A percentile compares a stretch with the other conserved stretches of the same genome.
Conservation (phyloP, 2,113 vertebrate species). For the Gasterosteus nipponicus region DNA sequence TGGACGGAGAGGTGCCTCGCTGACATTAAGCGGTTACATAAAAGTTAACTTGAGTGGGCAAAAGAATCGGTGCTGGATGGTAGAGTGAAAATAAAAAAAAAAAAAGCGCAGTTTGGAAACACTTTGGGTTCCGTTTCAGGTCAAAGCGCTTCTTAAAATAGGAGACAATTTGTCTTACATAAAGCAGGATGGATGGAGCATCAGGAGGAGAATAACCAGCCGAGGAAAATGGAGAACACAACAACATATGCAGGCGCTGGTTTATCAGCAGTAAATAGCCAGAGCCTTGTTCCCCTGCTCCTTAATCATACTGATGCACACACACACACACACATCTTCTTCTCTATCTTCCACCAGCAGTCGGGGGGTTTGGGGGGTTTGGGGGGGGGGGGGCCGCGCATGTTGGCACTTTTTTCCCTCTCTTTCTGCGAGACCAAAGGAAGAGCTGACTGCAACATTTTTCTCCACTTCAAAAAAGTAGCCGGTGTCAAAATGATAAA, state of each 20-base stretch:
- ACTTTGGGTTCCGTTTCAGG: slow-evolving; percentile 41
- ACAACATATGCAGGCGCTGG: slow-evolving; percentile 53
- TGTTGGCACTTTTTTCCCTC: not conserved
- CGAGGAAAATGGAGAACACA: slow-evolving; percentile 45
- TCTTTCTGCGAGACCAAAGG: slow-evolving; percentile 75
- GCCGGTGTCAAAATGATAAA: slow-evolving; percentile 85
- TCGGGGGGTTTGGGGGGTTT: not conserved
- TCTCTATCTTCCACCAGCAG: slow-evolving; percentile 53
- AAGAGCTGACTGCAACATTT: slow-evolving; percentile 85
- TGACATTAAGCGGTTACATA: slow-evolving; percentile 18
- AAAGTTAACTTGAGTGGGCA: slow-evolving; percentile 30
- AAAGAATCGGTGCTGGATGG: slow-evolving; percentile 27
- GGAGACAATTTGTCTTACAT: slow-evolving; percentile 63
- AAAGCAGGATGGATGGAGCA: slow-evolving; percentile 65
- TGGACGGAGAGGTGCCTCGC: slow-evolving; percentile 37
- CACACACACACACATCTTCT: slow-evolving; percentile 31
- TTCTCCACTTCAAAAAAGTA: slow-evolving; percentile 82
- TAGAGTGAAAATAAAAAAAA: not conserved
- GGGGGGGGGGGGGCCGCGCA: not conserved
- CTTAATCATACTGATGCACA: slow-evolving; percentile 76
- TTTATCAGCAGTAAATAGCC: slow-evolving; percentile 75
- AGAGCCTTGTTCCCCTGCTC: slow-evolving; percentile 63
- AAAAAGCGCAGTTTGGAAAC: not conserved
- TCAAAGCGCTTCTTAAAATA: slow-evolving; percentile 69
- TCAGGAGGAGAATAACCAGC: slow-evolving; percentile 59